phyloP scores from a whole-genome alignment of 2,888 invertebrate species.

The Malachius bipustulatus region DNA sequence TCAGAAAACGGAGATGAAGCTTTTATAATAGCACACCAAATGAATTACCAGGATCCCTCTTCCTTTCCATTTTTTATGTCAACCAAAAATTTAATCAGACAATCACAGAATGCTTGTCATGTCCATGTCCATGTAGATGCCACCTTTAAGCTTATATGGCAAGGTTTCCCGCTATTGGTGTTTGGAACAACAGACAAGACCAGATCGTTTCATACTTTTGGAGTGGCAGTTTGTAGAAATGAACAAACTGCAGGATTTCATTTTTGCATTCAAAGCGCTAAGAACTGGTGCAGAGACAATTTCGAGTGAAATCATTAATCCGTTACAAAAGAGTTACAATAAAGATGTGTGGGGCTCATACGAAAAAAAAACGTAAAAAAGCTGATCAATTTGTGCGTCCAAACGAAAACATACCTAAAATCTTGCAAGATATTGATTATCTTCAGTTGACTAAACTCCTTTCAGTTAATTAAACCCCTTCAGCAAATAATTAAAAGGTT shows the following conservation, averaged over 20 bases:
- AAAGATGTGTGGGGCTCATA: conserved; percentile 10
- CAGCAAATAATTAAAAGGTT: too few relatives aligned
- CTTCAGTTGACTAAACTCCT: conserved; percentile 4
- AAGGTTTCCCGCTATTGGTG: conserved; percentile 22
- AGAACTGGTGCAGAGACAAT: conserved; percentile 7
- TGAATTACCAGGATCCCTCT: conserved; percentile 4
- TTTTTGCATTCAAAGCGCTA: conserved; percentile 17
- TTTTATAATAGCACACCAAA: conserved; percentile 8
- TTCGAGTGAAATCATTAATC: conserved; percentile 12
- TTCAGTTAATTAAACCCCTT: too few relatives aligned
- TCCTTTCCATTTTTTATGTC: conserved; percentile 11
- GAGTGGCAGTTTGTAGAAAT: conserved; percentile 16
- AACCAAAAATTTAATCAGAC: conserved; percentile 10
- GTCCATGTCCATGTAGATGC: conserved; percentile 22
- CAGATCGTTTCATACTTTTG: conserved; percentile 18
- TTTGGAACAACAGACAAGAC: conserved; percentile 20
- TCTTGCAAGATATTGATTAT: conserved; percentile 7
- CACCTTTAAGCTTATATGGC: conserved; percentile 22
- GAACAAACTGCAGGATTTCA: conserved; percentile 19
- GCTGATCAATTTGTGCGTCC: conserved; percentile 6
- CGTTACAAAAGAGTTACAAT: conserved; percentile 13
- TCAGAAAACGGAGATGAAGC: conserved; percentile 6
- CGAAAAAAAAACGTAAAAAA: conserved; percentile 7
- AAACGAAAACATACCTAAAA: conserved; percentile 6
- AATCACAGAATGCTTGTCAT: conserved; percentile 6